Conservation (phyloP, 2,113 vertebrate species). For the Lynx canadensis region DNA sequence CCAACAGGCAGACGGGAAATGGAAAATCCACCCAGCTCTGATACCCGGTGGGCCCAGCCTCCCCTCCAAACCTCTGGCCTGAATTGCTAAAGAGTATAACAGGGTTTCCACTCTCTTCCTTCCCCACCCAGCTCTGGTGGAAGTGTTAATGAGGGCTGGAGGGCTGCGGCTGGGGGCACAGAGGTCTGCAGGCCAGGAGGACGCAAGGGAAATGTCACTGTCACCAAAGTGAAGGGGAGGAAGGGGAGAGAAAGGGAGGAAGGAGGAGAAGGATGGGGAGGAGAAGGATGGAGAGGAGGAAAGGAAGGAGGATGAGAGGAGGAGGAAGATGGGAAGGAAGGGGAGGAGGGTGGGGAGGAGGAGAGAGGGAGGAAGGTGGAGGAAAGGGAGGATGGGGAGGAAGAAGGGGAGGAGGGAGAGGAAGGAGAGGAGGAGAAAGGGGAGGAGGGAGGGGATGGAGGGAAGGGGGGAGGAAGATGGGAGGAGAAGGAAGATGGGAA, state of each 20-base stretch:
- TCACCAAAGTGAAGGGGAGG: neutral
- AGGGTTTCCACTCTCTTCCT: neutral
- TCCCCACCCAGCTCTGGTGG: neutral
- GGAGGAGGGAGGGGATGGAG: too few species aligned
- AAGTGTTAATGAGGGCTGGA: neutral
- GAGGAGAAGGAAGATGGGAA: fast-evolving
- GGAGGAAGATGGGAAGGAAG: too few species aligned
- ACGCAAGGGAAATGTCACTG: neutral
- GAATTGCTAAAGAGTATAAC: neutral
- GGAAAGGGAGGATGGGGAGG: neutral
- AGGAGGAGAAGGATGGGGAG: neutral
- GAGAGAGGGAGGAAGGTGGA: too few species aligned
- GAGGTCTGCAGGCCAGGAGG: neutral
- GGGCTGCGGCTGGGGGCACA: neutral
- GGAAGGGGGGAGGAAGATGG: fast-evolving
- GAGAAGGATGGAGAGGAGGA: neutral
- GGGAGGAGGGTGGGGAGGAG: too few species aligned
- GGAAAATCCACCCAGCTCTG: neutral
- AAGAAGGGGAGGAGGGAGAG: too few species aligned
- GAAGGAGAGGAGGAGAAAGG: neutral
- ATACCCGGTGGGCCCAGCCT: neutral
- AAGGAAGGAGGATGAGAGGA: neutral
- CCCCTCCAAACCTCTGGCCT: neutral
- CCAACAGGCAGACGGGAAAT: neutral
- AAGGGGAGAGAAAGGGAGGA: too few species aligned